These are phyloP conservation scores for Porites australiensis DNA, from an alignment of 64 coral and sea anemone genomes.

Conservation along the genomic window DNA sequence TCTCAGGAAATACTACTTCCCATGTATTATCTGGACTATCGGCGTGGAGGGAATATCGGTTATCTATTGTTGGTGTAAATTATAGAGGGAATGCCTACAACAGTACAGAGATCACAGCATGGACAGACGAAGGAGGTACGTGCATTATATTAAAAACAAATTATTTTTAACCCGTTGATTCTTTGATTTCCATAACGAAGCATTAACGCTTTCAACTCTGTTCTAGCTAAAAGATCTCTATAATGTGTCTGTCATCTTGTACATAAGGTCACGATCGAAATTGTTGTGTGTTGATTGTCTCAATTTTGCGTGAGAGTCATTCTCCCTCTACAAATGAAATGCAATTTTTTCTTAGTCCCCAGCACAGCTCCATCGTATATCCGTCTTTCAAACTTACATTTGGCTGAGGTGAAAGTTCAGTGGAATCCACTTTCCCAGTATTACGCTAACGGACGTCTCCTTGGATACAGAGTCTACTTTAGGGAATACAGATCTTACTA, in stretches of 20 bases:
- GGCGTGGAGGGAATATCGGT: background rate
- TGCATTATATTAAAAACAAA: background rate
- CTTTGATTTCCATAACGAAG: too few species aligned
- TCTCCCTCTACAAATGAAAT: too few species aligned
- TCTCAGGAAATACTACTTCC: background rate
- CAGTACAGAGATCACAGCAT: background rate
- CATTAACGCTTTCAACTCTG: too few species aligned
- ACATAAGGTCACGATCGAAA: too few species aligned
- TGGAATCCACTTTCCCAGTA: background rate
- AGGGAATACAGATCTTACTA: background rate
- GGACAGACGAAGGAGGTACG: constrained; percentile 7
- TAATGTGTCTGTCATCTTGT: too few species aligned
- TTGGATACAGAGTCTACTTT: background rate
- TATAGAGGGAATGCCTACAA: background rate
- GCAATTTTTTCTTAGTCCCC: background rate
- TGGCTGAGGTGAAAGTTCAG: background rate
- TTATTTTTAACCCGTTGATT: too few species aligned
- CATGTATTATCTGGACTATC: background rate
- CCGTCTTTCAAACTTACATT: background rate
- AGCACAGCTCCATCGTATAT: background rate
- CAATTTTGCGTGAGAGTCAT: too few species aligned
- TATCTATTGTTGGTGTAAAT: background rate
- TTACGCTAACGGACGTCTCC: background rate
- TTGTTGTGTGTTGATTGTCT: too few species aligned
- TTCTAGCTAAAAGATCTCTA: too few species aligned